phyloP scores from a whole-genome alignment of 2,113 vertebrate species.

The Haemorhous mexicanus region DNA sequence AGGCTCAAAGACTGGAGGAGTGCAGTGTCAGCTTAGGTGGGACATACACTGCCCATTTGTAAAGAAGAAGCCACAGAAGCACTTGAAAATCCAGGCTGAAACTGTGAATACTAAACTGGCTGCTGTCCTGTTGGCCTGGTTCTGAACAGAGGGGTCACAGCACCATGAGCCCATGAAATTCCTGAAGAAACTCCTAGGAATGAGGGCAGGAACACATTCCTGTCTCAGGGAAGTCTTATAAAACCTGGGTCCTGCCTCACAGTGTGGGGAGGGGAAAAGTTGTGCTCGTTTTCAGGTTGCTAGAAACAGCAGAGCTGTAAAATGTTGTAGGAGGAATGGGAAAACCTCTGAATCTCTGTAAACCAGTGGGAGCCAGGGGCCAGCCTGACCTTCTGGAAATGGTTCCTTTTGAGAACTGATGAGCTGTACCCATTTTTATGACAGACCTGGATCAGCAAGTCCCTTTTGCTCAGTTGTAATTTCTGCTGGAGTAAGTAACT shows the following conservation, averaged over 20 bases:
- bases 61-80: neutral
- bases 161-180: neutral
- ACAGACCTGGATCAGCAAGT: neutral
- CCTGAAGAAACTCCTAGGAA: neutral
- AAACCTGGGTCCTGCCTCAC: neutral
- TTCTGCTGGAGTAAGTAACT: neutral
- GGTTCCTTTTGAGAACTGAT: neutral
- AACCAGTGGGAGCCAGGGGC: neutral
- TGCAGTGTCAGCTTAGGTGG: neutral
- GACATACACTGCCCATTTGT: neutral
- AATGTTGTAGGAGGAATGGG: neutral
- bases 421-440: neutral
- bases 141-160: neutral
- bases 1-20: neutral
- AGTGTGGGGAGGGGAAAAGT: neutral
- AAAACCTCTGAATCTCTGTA: neutral
- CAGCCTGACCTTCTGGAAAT: neutral
- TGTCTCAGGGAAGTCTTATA: accelerated
- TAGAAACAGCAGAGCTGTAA: neutral
- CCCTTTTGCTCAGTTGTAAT: neutral
- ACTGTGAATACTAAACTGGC: neutral
- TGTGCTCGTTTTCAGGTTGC: neutral
- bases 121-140: neutral
- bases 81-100: neutral
- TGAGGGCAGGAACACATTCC: neutral